Evolutionary conservation across 2,888 invertebrate species (phyloP).

Genomic region (Drosophila barbarae): DNA sequence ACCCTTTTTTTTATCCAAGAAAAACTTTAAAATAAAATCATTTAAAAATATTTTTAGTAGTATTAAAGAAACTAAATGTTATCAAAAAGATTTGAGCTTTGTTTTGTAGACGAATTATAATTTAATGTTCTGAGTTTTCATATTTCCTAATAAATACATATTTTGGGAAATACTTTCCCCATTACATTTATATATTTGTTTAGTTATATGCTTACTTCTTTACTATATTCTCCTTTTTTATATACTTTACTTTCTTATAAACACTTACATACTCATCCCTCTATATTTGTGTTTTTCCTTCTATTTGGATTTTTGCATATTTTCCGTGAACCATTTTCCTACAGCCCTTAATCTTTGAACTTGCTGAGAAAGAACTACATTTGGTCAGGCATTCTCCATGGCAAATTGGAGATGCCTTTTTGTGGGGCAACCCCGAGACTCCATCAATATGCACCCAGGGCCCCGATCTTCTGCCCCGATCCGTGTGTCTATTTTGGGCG

Average conservation of each 20-base stretch:
- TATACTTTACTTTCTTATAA: neutral
- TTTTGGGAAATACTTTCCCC: too few species aligned
- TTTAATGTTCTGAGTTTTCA: too few species aligned
- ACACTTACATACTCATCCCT: neutral
- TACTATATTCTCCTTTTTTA: neutral
- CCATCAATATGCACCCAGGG: conserved; percentile 24
- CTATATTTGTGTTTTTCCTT: neutral
- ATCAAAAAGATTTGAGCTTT: too few species aligned
- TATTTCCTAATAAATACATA: too few species aligned
- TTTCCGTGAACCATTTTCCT: neutral
- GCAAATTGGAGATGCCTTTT: conserved; percentile 32
- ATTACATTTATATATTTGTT: neutral
- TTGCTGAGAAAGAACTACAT: neutral
- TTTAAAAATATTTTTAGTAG: too few species aligned
- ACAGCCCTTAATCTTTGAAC: conserved; percentile 16
- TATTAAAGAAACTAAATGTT: too few species aligned
- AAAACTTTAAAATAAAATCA: neutral
- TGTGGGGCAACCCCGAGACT: conserved; percentile 20
- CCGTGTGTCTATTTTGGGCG: conserved; percentile 22
- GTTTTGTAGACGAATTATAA: too few species aligned
- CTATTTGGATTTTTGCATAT: neutral
- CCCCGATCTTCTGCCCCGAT: conserved; percentile 20
- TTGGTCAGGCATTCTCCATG: conserved; percentile 18
- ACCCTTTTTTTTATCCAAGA: accelerated
- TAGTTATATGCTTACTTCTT: neutral